Percentiles rank a stretch among this genome's conserved stretches.
phyloP scores from a whole-genome alignment of 2,797 vertebrate species.

The Mormyrops attenuatus region DNA sequence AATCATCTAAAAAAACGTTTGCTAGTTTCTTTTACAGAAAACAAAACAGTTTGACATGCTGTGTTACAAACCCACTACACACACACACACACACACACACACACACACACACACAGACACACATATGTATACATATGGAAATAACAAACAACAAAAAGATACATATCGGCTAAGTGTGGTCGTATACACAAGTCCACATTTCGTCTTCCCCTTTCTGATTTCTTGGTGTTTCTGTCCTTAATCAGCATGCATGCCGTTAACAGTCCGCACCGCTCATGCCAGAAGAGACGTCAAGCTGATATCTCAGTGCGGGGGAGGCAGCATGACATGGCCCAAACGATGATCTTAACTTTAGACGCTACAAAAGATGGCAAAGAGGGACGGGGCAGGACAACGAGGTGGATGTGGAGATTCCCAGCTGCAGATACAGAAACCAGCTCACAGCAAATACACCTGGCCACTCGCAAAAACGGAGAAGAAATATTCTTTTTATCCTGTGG shows the following conservation, averaged over 20 bases:
- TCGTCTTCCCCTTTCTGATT: not conserved
- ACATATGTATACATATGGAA: not conserved
- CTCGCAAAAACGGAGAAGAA: not conserved
- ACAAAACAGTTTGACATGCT: not conserved
- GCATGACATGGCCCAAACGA: not conserved
- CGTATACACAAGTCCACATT: not conserved
- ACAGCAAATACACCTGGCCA: not conserved
- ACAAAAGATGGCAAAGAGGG: not conserved
- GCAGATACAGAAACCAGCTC: not conserved
- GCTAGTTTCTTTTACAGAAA: not conserved
- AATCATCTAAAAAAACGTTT: not conserved
- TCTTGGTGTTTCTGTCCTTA: not conserved
- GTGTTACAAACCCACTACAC: not conserved
- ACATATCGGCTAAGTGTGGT: not conserved
- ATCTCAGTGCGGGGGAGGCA: not conserved
- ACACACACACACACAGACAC: not conserved
- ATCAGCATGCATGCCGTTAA: not conserved
- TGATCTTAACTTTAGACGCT: not conserved
- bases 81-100: not conserved
- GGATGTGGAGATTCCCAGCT: not conserved
- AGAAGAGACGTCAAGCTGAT: not conserved
- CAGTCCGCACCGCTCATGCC: not conserved
- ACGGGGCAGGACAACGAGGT: not conserved
- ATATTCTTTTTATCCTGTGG: not conserved
- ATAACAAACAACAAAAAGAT: not conserved